phyloP scores from a whole-genome alignment of 2,797 vertebrate species.

The Sciurus vulgaris region DNA sequence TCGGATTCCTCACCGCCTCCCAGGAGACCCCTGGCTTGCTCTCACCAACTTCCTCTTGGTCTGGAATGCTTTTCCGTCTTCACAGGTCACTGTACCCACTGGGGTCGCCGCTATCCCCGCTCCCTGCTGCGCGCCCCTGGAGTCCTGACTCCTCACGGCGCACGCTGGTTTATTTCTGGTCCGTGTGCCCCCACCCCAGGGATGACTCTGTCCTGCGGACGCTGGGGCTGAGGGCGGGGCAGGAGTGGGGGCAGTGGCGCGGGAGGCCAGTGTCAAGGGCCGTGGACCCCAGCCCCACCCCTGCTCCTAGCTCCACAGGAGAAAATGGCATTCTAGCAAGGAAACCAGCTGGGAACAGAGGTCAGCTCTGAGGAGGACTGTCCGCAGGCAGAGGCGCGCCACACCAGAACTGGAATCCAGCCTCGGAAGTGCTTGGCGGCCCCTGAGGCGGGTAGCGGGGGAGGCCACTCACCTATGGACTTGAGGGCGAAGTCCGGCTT shows the following conservation, averaged over 20 bases:
- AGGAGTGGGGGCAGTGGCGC: background rate
- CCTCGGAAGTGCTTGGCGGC: background rate
- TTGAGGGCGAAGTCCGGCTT: constrained; percentile 82
- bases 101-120: background rate
- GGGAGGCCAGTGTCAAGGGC: background rate
- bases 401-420: background rate
- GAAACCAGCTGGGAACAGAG: background rate
- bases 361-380: background rate
- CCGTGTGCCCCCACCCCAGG: background rate
- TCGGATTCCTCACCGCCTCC: background rate
- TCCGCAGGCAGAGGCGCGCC: background rate
- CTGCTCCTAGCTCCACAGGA: background rate
- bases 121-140: background rate
- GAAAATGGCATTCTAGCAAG: background rate
- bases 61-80: background rate
- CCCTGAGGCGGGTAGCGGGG: background rate
- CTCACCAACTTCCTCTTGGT: background rate
- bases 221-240: background rate
- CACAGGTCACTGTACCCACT: background rate
- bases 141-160: background rate
- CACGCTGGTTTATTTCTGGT: background rate
- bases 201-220: background rate
- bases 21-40: fast-evolving
- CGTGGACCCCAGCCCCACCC: background rate
- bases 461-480: constrained; percentile 75